Conservation (phyloP, 2,888 invertebrate genomes). For the Andrena praecox region DNA sequence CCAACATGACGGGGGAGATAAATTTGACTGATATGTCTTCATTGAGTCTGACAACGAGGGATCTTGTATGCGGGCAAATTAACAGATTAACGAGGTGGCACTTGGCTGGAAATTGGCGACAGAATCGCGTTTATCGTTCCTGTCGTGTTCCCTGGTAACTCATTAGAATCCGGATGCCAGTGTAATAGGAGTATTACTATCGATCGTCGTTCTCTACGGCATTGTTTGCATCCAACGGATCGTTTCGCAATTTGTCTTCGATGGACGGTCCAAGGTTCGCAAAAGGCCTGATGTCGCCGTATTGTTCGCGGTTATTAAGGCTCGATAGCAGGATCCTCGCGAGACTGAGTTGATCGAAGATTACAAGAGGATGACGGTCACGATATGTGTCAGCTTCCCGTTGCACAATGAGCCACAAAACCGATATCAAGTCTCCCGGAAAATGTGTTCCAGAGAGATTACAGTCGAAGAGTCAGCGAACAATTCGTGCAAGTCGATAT, state of each 20-base stretch:
- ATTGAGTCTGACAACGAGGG: background rate
- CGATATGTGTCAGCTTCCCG: conserved; percentile 29
- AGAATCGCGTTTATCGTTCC: conserved; percentile 26
- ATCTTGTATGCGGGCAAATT: background rate
- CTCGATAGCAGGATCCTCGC: background rate
- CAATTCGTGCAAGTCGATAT: background rate
- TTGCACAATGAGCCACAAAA: conserved; percentile 17
- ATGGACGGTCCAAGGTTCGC: conserved; percentile 36
- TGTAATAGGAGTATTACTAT: conserved; percentile 46
- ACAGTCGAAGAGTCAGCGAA: background rate
- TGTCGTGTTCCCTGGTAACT: conserved; percentile 8
- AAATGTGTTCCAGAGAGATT: background rate
- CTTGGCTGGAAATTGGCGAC: conserved; percentile 10
- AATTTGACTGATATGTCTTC: background rate
- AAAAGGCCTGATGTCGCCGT: conserved; percentile 21
- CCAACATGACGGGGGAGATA: background rate
- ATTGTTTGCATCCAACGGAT: conserved; percentile 55
- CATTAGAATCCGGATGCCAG: conserved; percentile 38
- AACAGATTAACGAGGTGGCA: background rate
- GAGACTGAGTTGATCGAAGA: conserved; percentile 33
- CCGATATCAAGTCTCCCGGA: conserved; percentile 8
- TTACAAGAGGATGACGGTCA: conserved; percentile 14
- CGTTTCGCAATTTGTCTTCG: conserved; percentile 58
- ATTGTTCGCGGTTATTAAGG: conserved; percentile 53
- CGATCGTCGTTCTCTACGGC: conserved; percentile 20